These are phyloP conservation scores for Aleiodes testaceus DNA, from an alignment of 2,888 invertebrate species.

Conservation along the genomic window DNA sequence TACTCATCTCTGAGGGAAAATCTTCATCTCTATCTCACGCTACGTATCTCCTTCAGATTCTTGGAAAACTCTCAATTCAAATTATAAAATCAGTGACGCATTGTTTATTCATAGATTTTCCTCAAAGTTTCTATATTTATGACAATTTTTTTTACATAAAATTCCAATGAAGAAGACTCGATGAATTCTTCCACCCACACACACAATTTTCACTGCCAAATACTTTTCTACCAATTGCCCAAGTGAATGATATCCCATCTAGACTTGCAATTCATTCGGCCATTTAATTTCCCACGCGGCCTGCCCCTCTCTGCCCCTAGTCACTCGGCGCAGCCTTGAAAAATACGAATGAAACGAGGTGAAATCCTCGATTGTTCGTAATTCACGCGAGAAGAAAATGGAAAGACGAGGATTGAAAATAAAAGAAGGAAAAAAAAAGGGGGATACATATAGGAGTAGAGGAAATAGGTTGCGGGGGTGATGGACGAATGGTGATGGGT, in stretches of 20 bases:
- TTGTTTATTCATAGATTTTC: slow-evolving; percentile 18
- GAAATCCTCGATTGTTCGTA: slow-evolving; percentile 32
- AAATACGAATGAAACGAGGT: slow-evolving; percentile 37
- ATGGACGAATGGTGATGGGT: slow-evolving; percentile 73
- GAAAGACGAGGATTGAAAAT: not conserved
- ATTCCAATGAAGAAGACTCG: too few relatives aligned
- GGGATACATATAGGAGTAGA: slow-evolving; percentile 56
- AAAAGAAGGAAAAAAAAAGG: not conserved
- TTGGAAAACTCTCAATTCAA: slow-evolving; percentile 26
- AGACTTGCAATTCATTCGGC: slow-evolving; percentile 36
- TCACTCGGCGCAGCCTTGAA: slow-evolving; percentile 28
- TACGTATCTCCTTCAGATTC: not conserved
- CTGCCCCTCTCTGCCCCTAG: slow-evolving; percentile 42
- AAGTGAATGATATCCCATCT: not conserved
- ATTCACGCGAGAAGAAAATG: slow-evolving; percentile 31
- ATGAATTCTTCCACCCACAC: too few relatives aligned
- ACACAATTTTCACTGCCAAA: too few relatives aligned
- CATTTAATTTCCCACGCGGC: slow-evolving; percentile 44
- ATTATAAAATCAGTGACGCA: not conserved
- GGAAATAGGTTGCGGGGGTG: slow-evolving; percentile 58
- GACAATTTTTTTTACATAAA: too few relatives aligned
- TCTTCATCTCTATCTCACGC: slow-evolving; percentile 31
- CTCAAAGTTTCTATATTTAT: too few relatives aligned
- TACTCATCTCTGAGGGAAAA: slow-evolving; percentile 49
- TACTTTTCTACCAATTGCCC: too few relatives aligned